A percentile compares a stretch with the other conserved stretches of the same genome.
phyloP scores from a whole-genome alignment of 1,140 invertebrate species.

The Agrypnia vestita region DNA sequence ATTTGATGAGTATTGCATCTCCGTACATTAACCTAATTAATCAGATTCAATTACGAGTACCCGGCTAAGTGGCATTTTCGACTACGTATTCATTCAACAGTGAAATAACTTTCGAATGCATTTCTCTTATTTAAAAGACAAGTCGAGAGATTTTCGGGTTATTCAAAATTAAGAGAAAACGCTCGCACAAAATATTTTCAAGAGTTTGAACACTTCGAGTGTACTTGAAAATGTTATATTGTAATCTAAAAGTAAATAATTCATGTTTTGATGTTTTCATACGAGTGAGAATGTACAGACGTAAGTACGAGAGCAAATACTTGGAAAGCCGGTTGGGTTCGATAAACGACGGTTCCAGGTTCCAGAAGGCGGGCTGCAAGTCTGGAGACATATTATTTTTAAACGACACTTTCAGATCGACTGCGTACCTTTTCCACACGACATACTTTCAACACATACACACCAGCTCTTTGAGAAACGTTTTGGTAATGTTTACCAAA shows the following conservation, averaged over 20 bases:
- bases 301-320: constrained; percentile 13
- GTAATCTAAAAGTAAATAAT: no score
- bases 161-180: no score
- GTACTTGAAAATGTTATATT: no score
- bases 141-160: no score
- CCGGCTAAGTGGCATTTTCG: no score
- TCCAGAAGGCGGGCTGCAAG: constrained; percentile 5
- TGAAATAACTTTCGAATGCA: no score
- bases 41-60: no score
- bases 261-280: background rate
- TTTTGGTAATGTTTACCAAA: constrained; percentile 20
- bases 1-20: background rate
- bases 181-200: no score
- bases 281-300: background rate
- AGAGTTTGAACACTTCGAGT: no score
- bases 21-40: background rate
- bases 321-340: constrained; percentile 2
- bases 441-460: constrained; percentile 25
- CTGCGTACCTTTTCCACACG: background rate
- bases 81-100: no score
- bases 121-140: no score
- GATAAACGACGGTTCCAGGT: background rate
- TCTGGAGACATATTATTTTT: constrained; percentile 37
- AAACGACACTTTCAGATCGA: constrained; percentile 15
- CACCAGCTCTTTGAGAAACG: background rate